Evolutionary conservation across 2,113 vertebrate genomes (phyloP).

Genomic region (Mohoua ochrocephala): DNA sequence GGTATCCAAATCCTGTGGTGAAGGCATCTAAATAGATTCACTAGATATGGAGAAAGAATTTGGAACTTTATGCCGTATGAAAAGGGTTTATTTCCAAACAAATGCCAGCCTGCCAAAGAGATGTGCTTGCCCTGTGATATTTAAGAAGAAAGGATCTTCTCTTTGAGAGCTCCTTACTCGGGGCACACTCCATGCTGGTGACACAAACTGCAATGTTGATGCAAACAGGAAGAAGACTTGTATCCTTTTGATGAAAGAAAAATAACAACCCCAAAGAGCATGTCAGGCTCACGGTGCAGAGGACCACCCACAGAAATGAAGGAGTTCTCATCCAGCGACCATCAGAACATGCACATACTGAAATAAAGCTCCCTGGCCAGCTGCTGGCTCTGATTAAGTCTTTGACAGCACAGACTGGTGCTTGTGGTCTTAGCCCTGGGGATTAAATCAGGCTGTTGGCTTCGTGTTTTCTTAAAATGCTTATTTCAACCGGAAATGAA

Average conservation of each 20-base stretch:
- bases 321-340: not conserved
- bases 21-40: not conserved
- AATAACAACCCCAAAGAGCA: not conserved
- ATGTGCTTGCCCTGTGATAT: not conserved
- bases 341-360: not conserved
- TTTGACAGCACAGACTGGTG: not conserved
- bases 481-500: not conserved
- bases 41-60: not conserved
- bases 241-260: not conserved
- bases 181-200: not conserved
- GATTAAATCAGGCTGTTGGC: not conserved
- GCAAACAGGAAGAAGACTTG: not conserved
- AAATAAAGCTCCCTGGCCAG: not conserved
- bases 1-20: not conserved
- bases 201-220: not conserved
- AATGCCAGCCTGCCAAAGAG: not conserved
- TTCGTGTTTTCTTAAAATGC: not conserved
- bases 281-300: not conserved
- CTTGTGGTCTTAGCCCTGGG: not conserved
- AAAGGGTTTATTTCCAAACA: not conserved
- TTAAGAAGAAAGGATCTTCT: not conserved
- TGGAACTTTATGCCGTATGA: not conserved
- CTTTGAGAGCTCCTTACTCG: not conserved
- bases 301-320: not conserved
- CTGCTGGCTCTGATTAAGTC: not conserved